phyloP scores from a whole-genome alignment of 1,140 invertebrate genomes.

The Meloidogyne exigua region DNA sequence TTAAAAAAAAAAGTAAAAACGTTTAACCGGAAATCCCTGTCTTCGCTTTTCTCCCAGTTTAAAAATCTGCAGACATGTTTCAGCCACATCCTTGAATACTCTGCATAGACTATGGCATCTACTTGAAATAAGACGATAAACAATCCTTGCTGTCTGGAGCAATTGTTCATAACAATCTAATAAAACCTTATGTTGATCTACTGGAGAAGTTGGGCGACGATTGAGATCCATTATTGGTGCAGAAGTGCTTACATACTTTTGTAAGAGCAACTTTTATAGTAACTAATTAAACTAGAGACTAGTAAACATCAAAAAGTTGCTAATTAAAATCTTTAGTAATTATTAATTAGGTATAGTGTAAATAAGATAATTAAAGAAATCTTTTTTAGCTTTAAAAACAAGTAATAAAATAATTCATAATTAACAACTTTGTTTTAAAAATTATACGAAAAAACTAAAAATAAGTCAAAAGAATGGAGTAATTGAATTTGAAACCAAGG shows the following conservation, averaged over 20 bases:
- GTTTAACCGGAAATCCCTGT: neutral
- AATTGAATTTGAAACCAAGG: neutral
- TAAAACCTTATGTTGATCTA: neutral
- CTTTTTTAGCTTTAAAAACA: neutral
- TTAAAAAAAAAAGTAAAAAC: neutral
- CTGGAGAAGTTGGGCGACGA: neutral
- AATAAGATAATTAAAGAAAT: too few relatives aligned
- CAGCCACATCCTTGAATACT: neutral
- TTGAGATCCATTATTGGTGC: neutral
- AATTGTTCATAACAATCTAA: neutral
- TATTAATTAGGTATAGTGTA: too few relatives aligned
- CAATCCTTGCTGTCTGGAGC: neutral
- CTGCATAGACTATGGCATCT: neutral
- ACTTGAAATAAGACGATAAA: neutral
- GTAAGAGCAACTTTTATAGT: neutral
- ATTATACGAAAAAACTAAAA: neutral
- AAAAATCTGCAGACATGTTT: neutral
- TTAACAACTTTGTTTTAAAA: neutral
- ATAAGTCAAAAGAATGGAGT: slow-evolving; percentile 2
- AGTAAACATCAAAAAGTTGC: neutral
- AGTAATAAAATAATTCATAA: neutral
- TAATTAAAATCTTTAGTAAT: too few relatives aligned
- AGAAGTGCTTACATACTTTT: neutral
- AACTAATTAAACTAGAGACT: neutral
- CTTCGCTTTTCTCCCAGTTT: neutral